Evolutionary conservation across 2,888 invertebrate species (phyloP), one percentile per base, ranked within the genome.

Genomic region (Perdita meconis): DNA sequence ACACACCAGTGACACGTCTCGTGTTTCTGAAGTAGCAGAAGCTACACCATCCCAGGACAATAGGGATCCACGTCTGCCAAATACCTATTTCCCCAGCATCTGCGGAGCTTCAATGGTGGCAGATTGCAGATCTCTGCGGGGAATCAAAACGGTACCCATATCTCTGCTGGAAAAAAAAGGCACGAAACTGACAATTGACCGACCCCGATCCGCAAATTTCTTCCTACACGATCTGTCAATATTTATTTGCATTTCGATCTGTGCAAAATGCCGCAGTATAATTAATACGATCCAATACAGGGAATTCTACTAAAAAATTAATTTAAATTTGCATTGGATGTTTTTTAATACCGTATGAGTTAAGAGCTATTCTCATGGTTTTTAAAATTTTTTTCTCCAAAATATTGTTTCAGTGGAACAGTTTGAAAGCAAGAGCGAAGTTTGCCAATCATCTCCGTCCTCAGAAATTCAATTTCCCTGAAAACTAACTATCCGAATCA

Each of bases 1-100:
- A 50, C 10, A 26, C 16, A 51, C 56, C 61, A 72, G 60, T 60
- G 61, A 73, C 73, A 72, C 61, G 40, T 13, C 30, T 19, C 42
- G 10, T 44, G 71, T 63, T 72, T 72, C 73, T 73, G 36, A 73
- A 73, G 73, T 50, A 61, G 56, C 34, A 57, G 30, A 71, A 56
- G 40, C 61, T 57, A 57, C 42, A 30, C 73, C 42, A 36, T 73
- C n/a, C 16, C n/a, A 47, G 40, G 16, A 63, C 73, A 73, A 72
- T 72, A 63, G 40, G 50, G 63, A 72, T 73, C 73, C 56, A 61
- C 61, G 73, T 63, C 56, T 63, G 73, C 56, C 61, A 71, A 53
- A 61, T 61, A 73, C 47, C 47, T 24, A 19, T 16, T 61, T 40
- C 72, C 34, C 40, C 34, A 40, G n/a, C 73, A 72, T 72, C 47